Conservation (phyloP, 2,797 vertebrate species). For the Sebastes minor region DNA sequence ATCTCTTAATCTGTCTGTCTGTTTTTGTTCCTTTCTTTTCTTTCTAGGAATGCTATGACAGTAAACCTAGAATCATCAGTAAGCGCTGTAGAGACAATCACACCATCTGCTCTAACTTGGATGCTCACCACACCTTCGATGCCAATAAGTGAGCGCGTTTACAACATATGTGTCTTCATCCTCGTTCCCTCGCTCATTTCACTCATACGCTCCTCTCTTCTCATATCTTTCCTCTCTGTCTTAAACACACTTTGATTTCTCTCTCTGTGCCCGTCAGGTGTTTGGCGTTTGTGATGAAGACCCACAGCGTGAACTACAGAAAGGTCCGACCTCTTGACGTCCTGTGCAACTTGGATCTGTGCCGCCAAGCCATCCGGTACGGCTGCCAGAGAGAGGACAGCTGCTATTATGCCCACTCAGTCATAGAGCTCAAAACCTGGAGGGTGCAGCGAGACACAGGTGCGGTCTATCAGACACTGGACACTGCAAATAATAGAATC, state of each 20-base stretch:
- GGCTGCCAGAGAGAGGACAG: constrained; percentile 88
- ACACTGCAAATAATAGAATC: not conserved
- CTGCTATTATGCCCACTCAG: constrained; percentile 91
- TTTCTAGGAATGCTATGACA: constrained; percentile 91
- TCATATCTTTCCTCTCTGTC: not conserved
- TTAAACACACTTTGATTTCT: not conserved
- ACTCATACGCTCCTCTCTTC: not conserved
- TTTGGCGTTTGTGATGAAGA: constrained; percentile 90
- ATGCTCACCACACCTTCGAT: constrained; percentile 88
- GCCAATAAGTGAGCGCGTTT: constrained; percentile 89
- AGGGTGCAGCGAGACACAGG: constrained; percentile 91
- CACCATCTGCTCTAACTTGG: constrained; percentile 88
- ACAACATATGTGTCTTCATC: not conserved
- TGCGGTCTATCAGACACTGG: constrained; percentile 52
- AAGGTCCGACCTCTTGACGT: constrained; percentile 92
- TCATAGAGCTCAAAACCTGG: constrained; percentile 95
- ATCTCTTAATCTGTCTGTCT: not conserved
- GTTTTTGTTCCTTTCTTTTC: not conserved
- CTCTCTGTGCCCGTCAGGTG: constrained; percentile 79
- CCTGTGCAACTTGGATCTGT: constrained; percentile 88
- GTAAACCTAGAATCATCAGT: constrained; percentile 94
- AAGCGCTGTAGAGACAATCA: constrained; percentile 86
- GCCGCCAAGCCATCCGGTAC: constrained; percentile 87
- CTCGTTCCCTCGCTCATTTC: not conserved
- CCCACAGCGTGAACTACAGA: constrained; percentile 86